A percentile compares a stretch with the other conserved stretches of the same genome.
phyloP scores from a whole-genome alignment of 2,888 invertebrate species.

The Bembecia ichneumoniformis region DNA sequence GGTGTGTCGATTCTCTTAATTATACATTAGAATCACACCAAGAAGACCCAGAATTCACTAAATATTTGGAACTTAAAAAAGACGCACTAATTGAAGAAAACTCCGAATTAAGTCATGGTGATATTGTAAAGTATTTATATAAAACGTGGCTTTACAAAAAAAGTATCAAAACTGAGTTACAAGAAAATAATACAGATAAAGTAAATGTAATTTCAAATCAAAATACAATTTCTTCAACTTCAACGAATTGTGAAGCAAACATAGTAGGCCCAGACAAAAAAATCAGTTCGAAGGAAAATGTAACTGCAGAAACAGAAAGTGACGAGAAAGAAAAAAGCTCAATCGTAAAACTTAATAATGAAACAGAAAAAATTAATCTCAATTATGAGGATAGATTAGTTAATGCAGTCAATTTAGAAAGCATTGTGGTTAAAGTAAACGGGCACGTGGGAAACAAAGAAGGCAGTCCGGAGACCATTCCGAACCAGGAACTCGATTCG shows the following conservation, averaged over 20 bases:
- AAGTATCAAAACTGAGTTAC: not conserved
- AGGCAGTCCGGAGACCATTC: slow-evolving; percentile 1
- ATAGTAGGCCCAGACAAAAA: not conserved
- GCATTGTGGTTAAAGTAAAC: not conserved
- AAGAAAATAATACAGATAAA: not conserved
- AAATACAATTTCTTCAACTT: not conserved
- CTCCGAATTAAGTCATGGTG: slow-evolving; percentile 33
- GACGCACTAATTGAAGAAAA: slow-evolving; percentile 36
- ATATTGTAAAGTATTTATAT: slow-evolving; percentile 28
- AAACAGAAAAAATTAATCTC: too few species aligned
- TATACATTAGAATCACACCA: not conserved
- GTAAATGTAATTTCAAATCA: not conserved
- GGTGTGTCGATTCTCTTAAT: too few species aligned
- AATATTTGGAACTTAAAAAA: slow-evolving; percentile 34
- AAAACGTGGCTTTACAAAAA: slow-evolving; percentile 30
- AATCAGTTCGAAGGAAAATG: too few species aligned
- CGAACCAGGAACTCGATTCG: slow-evolving; percentile 16
- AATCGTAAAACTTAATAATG: too few species aligned
- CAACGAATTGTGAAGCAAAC: not conserved
- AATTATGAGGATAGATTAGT: too few species aligned
- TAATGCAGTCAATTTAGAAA: too few species aligned
- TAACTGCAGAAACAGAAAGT: too few species aligned
- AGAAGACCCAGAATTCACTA: slow-evolving; percentile 26
- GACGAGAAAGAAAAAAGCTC: too few species aligned
- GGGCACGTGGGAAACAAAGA: slow-evolving; percentile 3